Evolutionary conservation across 2,888 invertebrate genomes (phyloP).

Genomic region (Litoditis marina): DNA sequence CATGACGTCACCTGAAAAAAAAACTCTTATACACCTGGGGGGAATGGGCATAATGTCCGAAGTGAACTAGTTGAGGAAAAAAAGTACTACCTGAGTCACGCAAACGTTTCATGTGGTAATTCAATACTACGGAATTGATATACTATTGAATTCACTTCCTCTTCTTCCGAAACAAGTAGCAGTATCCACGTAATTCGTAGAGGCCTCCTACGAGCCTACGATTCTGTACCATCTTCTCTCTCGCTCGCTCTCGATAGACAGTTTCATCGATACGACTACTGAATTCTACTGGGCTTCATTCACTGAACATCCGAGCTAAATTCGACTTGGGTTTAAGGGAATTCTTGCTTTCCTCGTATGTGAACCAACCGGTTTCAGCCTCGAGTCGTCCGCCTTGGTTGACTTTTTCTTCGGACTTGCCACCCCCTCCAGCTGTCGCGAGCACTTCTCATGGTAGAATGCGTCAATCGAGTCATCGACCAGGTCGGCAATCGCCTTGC

Average conservation of each 20-base stretch:
- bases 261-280: too few species aligned
- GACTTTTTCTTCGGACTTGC: background rate
- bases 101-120: too few species aligned
- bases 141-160: too few species aligned
- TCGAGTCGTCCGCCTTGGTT: background rate
- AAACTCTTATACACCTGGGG: background rate
- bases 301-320: too few species aligned
- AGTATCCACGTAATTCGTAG: background rate
- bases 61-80: too few species aligned
- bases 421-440: background rate
- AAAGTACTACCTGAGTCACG: background rate
- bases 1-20: constrained; percentile 31
- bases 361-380: background rate
- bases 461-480: constrained; percentile 44
- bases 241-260: background rate
- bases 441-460: constrained; percentile 37
- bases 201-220: too few species aligned
- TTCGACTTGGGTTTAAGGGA: too few species aligned
- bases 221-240: background rate
- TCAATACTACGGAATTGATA: too few species aligned
- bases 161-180: background rate
- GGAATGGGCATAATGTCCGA: too few species aligned
- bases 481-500: constrained; percentile 43
- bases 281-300: too few species aligned
- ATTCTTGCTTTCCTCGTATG: too few species aligned